These are phyloP conservation scores for Rhinichthys osculus DNA, from an alignment of 2,797 vertebrate genomes.

Conservation along the genomic window DNA sequence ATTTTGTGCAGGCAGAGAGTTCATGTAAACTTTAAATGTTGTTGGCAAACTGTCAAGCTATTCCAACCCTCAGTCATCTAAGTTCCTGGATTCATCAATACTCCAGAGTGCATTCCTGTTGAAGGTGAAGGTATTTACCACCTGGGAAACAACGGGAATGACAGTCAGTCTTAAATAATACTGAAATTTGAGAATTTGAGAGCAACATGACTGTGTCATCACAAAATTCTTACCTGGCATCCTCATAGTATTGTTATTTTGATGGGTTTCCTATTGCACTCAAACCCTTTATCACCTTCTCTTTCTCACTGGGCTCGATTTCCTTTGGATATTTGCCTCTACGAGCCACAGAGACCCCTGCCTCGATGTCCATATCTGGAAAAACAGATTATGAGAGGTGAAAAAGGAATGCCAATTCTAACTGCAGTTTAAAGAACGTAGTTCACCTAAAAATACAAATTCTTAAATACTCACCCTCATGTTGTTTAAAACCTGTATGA, in stretches of 20 bases:
- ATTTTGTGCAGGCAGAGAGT: not conserved
- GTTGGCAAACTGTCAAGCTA: conserved; percentile 8
- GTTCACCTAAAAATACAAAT: not conserved
- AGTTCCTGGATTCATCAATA: conserved; percentile 11
- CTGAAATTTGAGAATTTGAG: conserved; percentile 44
- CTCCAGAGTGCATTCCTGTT: conserved; percentile 16
- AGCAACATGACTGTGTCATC: conserved; percentile 45
- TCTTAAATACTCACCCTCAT: not conserved
- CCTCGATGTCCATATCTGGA: not conserved
- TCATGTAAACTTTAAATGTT: not conserved
- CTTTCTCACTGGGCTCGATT: conserved; percentile 33
- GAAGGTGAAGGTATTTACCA: conserved; percentile 21
- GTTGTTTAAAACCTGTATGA: not conserved
- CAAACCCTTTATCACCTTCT: conserved; percentile 32
- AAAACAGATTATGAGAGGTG: not conserved
- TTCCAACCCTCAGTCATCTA: not conserved
- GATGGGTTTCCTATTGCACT: conserved; percentile 53
- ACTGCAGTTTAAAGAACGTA: not conserved
- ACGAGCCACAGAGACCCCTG: conserved; percentile 4
- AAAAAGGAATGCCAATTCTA: not conserved
- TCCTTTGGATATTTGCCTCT: conserved; percentile 30
- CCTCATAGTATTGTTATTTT: conserved; percentile 37
- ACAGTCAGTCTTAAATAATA: conserved; percentile 32
- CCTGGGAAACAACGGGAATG: conserved; percentile 10
- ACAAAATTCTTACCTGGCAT: conserved; percentile 47